Percentiles rank a stretch among this genome's conserved stretches.
Evolutionary conservation across 2,113 vertebrate species (phyloP).

Genomic region (Otis tarda): DNA sequence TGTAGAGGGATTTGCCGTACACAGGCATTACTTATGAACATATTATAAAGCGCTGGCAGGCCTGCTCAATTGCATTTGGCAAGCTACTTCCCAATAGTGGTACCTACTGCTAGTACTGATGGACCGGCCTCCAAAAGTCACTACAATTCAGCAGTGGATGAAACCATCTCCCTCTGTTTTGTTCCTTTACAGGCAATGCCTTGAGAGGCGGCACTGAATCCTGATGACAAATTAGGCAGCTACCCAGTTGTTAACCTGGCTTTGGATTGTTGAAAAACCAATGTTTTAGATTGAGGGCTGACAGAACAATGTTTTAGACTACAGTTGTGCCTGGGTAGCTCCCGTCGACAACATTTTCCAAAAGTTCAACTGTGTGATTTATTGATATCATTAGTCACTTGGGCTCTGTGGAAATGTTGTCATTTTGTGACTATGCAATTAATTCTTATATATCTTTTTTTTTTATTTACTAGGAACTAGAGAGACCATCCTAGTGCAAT

Average conservation of each 20-base stretch:
- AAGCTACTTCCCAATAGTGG: neutral
- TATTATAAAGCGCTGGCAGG: neutral
- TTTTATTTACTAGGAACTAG: neutral
- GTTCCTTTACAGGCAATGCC: neutral
- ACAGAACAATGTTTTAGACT: neutral
- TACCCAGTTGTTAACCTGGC: neutral
- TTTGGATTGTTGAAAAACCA: neutral
- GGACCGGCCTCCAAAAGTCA: neutral
- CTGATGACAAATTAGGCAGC: neutral
- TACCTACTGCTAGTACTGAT: no score
- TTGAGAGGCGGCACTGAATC: neutral
- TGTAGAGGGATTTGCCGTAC: neutral
- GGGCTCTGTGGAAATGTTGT: neutral
- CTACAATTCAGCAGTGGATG: neutral
- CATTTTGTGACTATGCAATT: neutral
- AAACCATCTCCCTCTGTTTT: neutral
- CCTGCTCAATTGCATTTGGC: neutral
- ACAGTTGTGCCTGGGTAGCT: neutral
- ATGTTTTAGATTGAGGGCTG: neutral
- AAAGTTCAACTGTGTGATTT: neutral
- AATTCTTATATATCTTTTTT: neutral
- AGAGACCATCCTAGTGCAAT: neutral
- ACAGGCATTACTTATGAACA: neutral
- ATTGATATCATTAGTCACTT: neutral
- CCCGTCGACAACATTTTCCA: fast-evolving